Evolutionary conservation across 1,140 invertebrate species (phyloP), one percentile per base, ranked within the genome.

Genomic region (Dinothrombium tinctorium): DNA sequence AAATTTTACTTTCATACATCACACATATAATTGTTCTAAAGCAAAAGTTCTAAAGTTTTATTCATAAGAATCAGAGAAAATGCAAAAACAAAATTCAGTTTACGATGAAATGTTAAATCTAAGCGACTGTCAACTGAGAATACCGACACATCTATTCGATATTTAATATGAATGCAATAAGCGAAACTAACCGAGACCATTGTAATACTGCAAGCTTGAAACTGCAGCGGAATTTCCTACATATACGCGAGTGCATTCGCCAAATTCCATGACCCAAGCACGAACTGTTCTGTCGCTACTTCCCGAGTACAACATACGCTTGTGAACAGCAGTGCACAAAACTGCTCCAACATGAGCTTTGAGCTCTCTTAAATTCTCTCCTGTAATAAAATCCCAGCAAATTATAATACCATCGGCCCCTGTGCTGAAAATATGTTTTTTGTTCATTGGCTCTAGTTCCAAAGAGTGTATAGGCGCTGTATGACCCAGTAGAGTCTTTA

Each of bases 221-320:
- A 68, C 59, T 8, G 62, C 62, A 43, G 61, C 59, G 37, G 58
- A 54, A 46, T 64, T 63, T 2, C 60, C 63, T 49, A 57, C 57
- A 51, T 62, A 68, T 0, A 61, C 48, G 41, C 65, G 50, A 0
- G 64, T 67, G 40, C 61, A 65, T 49, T 68, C 64, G 3, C 64
- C 66, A 50, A 65, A 66, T 33, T 68, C 65, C 19, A 61, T 57
- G 2, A 68, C 64, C 65, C 66, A 68, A 19, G 63, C 62, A 41
- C 62, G 49, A 19, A 56, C 65, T 2, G 63, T 66, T 41, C 59
- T 56, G 47, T 68, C 66, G 0, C 57, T 55, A 49, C 62, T 64
- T 28, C 62, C 63, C 0, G 62, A 63, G 51, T 67, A 68, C 40
- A 68, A 47, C 21, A 68, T 59, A 41, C 62, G 59, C 47, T 65